Conservation (phyloP, 2,888 invertebrate species). For the Chrysomela aeneicollis region DNA sequence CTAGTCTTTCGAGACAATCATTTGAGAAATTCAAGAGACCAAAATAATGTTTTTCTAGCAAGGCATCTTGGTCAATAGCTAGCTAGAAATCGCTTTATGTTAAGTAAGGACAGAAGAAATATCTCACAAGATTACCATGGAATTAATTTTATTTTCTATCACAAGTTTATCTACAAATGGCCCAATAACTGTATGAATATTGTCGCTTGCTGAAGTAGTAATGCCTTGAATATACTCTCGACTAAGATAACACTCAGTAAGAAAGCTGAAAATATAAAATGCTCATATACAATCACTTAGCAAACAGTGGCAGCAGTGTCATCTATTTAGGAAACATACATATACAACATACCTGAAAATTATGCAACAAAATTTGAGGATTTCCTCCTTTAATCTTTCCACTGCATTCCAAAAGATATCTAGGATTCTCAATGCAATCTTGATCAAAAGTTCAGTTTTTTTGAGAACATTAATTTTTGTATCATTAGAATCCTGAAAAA, state of each 20-base stretch:
- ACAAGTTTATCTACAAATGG: slow-evolving; percentile 27
- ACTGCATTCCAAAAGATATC: slow-evolving; percentile 53
- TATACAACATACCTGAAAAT: slow-evolving; percentile 38
- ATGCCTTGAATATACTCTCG: slow-evolving; percentile 18
- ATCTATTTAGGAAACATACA: slow-evolving; percentile 25
- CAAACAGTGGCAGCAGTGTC: too few relatives aligned
- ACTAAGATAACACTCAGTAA: slow-evolving; percentile 16
- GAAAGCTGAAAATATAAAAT: slow-evolving; percentile 32
- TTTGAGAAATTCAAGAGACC: slow-evolving; percentile 33
- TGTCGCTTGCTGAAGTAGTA: slow-evolving; percentile 19
- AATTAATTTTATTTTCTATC: slow-evolving; percentile 17
- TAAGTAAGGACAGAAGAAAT: neutral
- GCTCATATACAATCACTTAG: neutral
- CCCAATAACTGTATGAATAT: slow-evolving; percentile 19
- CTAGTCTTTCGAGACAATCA: slow-evolving; percentile 21
- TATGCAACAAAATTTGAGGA: slow-evolving; percentile 39
- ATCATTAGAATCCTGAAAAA: slow-evolving; percentile 59
- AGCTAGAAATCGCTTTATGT: slow-evolving; percentile 22
- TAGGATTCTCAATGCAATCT: slow-evolving; percentile 62
- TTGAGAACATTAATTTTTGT: slow-evolving; percentile 62
- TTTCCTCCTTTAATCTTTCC: slow-evolving; percentile 29
- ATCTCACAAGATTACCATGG: neutral
- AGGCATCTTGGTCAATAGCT: neutral
- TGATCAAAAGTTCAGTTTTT: slow-evolving; percentile 63
- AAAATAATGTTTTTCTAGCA: slow-evolving; percentile 4